Evolutionary conservation across 2,113 vertebrate species (phyloP), one percentile per base, ranked within the genome.

Genomic region (Dipodomys ordii): DNA sequence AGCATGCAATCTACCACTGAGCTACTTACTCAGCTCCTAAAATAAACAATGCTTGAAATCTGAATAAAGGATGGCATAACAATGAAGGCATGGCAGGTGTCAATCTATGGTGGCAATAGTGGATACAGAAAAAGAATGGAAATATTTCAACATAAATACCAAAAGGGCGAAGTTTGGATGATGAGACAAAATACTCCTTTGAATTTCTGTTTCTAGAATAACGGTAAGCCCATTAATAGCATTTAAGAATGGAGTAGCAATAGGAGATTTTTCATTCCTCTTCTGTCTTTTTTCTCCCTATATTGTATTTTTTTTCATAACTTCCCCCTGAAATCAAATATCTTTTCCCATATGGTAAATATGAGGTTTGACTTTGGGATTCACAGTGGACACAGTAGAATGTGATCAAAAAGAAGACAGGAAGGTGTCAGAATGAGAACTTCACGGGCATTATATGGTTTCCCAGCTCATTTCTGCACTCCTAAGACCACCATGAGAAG

Each of bases 371-470:
- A 6, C 20, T 84, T 71, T 83, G 28, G 77, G 44, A 44, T 15
- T 60, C 67, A 22, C 32, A 32, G 18, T 74, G 13, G 4, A 22
- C 9, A 57, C 9, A 60, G 53, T n/a, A 74, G n/a, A 32, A 25
- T 67, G 23, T 74, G 18, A 32, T 5, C 18, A 53, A 49, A 57
- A 39, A 20, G 19, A 4, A 32, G 2, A 12, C 25, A 57, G 16
- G 11, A 27, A 57, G 18, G 64, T 87, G 12, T 81, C 44, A 28
- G 12, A 25, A 25, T 30, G n/a, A 35, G 12, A 11, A 23, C 25
- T 30, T 65, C n/a, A 7, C 9, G 44, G 23, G 8, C 32, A 12
- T 64, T 30, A 30, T 0, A 4, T 1, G 7, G 18, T 27, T 1
- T 7, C 12, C 19, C 12, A 3, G 5, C 10, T 64, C 16, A 65